Evolutionary conservation across 92 coral and sea anemone species (phyloP).

Genomic region (Actinostola sp.): DNA sequence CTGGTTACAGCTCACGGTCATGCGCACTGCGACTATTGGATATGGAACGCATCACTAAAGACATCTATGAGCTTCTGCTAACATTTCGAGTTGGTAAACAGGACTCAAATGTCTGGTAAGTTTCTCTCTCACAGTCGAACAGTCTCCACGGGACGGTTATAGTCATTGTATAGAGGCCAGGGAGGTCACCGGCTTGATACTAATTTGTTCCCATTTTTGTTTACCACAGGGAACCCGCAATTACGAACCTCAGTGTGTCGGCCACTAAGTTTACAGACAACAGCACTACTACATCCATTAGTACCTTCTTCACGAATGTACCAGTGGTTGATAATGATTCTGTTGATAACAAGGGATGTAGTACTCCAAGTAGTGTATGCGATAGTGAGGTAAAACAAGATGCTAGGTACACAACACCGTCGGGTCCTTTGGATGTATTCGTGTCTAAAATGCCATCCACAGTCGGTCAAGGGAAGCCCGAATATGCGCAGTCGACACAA

Average conservation of each 20-base stretch:
- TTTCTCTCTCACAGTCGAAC: too few species aligned
- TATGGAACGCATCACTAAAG: conserved; percentile 57
- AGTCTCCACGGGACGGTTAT: too few species aligned
- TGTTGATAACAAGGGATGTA: not conserved
- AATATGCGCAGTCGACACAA: not conserved
- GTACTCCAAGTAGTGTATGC: too few species aligned
- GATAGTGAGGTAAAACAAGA: not conserved
- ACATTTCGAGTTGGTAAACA: conserved; percentile 60
- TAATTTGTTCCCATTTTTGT: not conserved
- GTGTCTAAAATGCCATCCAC: not conserved
- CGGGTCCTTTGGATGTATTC: conserved; percentile 7
- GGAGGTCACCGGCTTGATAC: not conserved
- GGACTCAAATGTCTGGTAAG: conserved; percentile 59
- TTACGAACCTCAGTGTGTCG: conserved; percentile 61
- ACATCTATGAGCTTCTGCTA: conserved; percentile 60
- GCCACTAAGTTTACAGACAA: conserved; percentile 88
- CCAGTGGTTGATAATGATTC: not conserved
- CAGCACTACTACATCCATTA: conserved; percentile 67
- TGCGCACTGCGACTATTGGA: conserved; percentile 70
- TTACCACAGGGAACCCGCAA: conserved; percentile 81
- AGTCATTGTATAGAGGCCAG: not conserved
- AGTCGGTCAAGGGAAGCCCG: not conserved
- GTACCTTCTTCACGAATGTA: conserved; percentile 73
- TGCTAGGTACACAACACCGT: not conserved
- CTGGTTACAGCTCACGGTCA: conserved; percentile 67